A percentile compares a stretch with the other conserved stretches of the same genome.
Evolutionary conservation across 2,888 invertebrate species (phyloP).

Genomic region (Cenopis cana): DNA sequence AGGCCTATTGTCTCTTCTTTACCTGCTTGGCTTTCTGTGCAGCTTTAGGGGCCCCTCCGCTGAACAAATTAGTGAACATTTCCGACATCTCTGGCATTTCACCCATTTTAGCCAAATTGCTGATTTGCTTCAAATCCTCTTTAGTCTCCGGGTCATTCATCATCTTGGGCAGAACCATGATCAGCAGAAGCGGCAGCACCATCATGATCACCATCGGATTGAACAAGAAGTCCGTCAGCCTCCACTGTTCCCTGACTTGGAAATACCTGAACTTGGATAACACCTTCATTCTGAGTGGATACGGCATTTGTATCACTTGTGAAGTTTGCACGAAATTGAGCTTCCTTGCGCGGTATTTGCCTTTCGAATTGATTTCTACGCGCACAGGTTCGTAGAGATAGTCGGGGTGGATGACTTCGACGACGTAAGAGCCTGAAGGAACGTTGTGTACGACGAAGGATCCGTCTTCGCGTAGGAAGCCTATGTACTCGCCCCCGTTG

Average conservation of each 20-base stretch:
- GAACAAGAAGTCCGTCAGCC: constrained; percentile 97
- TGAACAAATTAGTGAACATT: constrained; percentile 94
- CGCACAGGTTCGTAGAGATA: constrained; percentile 97
- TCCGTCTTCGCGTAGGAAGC: constrained; percentile 96
- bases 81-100: constrained; percentile 99
- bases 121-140: constrained; percentile 96
- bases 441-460: constrained; percentile 95
- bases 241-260: constrained; percentile 97
- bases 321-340: constrained; percentile 97
- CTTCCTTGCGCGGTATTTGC: constrained; percentile 97
- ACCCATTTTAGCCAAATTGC: constrained; percentile 91
- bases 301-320: constrained; percentile 94
- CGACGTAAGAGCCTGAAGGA: constrained; percentile 96
- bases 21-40: constrained; percentile 76
- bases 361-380: constrained; percentile 98
- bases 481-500: constrained; percentile 95
- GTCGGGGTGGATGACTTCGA: constrained; percentile 96
- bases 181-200: constrained; percentile 95
- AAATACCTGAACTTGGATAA: constrained; percentile 93
- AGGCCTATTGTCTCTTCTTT: constrained; percentile 75
- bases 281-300: constrained; percentile 96
- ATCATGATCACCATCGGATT: constrained; percentile 99
- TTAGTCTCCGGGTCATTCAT: constrained; percentile 99
- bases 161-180: constrained; percentile 97
- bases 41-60: constrained; percentile 87